Evolutionary conservation across 2,888 invertebrate genomes (phyloP).

Genomic region (Drosophila diplacantha): DNA sequence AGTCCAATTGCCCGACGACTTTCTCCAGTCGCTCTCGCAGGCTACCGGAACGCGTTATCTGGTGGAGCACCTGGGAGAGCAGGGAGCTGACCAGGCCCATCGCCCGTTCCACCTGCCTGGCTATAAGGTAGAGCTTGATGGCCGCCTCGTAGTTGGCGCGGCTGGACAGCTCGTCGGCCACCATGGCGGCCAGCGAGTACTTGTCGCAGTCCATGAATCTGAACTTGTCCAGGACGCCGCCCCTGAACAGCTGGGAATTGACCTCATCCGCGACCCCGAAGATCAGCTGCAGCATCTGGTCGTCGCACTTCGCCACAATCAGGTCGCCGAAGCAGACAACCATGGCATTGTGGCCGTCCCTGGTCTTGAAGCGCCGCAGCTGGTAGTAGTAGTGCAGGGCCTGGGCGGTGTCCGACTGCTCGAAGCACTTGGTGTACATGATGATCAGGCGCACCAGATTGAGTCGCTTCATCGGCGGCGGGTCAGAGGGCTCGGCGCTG

Average conservation of each 20-base stretch:
- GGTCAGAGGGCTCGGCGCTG: slow-evolving; percentile 65
- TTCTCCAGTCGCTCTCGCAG: slow-evolving; percentile 78
- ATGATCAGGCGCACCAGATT: slow-evolving; percentile 93
- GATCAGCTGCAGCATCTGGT: slow-evolving; percentile 79
- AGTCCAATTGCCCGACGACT: slow-evolving; percentile 30
- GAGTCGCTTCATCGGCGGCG: slow-evolving; percentile 87
- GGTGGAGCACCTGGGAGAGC: slow-evolving; percentile 87
- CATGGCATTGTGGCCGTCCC: slow-evolving; percentile 90
- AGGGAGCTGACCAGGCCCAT: slow-evolving; percentile 88
- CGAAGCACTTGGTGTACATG: slow-evolving; percentile 93
- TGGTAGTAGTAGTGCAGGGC: slow-evolving; percentile 90
- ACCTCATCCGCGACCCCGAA: slow-evolving; percentile 83
- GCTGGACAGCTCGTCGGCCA: slow-evolving; percentile 87
- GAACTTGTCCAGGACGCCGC: slow-evolving; percentile 89
- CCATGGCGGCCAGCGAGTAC: slow-evolving; percentile 79
- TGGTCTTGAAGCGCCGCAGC: slow-evolving; percentile 85
- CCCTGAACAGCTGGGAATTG: background rate
- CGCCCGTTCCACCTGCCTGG: slow-evolving; percentile 91
- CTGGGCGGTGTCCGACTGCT: slow-evolving; percentile 91
- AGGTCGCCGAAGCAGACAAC: slow-evolving; percentile 90
- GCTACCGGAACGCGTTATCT: slow-evolving; percentile 78
- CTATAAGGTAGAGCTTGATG: slow-evolving; percentile 92
- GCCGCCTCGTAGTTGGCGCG: slow-evolving; percentile 96
- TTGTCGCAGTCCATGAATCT: slow-evolving; percentile 82
- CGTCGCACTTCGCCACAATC: slow-evolving; percentile 89